Conservation (phyloP, 2,888 invertebrate genomes). For the Drosophila meridiana region DNA sequence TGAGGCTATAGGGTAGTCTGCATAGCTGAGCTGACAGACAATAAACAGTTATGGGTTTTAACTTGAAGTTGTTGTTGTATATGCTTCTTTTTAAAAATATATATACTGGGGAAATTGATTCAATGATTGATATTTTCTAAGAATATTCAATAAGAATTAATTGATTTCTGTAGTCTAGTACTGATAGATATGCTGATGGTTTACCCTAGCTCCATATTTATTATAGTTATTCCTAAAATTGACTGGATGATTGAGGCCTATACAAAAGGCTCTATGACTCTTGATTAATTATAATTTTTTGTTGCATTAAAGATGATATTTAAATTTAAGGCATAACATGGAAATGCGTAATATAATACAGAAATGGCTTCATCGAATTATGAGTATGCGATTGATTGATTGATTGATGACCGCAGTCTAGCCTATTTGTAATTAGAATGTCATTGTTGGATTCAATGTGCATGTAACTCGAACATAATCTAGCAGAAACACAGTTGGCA, state of each 20-base stretch:
- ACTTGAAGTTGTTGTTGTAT: too few relatives aligned
- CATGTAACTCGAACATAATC: not conserved
- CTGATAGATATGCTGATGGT: too few relatives aligned
- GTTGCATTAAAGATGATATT: not conserved
- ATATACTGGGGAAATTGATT: too few relatives aligned
- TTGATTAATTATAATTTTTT: not conserved
- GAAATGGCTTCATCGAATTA: not conserved
- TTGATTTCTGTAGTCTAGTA: too few relatives aligned
- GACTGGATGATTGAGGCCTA: not conserved
- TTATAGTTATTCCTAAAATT: too few relatives aligned
- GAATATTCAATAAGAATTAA: too few relatives aligned
- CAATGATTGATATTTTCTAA: too few relatives aligned
- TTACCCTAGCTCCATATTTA: too few relatives aligned
- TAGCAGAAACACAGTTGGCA: not conserved
- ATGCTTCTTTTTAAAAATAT: too few relatives aligned
- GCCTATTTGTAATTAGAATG: not conserved
- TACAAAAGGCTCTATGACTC: not conserved
- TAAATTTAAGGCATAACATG: not conserved
- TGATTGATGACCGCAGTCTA: slow-evolving; percentile 2
- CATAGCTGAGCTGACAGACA: too few relatives aligned
- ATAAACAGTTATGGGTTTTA: too few relatives aligned
- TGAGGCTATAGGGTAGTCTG: not conserved
- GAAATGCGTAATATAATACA: not conserved
- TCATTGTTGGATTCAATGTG: not conserved
- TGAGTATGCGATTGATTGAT: not conserved